Conservation (phyloP, 2,113 vertebrate species). For the Barbus barbus region DNA sequence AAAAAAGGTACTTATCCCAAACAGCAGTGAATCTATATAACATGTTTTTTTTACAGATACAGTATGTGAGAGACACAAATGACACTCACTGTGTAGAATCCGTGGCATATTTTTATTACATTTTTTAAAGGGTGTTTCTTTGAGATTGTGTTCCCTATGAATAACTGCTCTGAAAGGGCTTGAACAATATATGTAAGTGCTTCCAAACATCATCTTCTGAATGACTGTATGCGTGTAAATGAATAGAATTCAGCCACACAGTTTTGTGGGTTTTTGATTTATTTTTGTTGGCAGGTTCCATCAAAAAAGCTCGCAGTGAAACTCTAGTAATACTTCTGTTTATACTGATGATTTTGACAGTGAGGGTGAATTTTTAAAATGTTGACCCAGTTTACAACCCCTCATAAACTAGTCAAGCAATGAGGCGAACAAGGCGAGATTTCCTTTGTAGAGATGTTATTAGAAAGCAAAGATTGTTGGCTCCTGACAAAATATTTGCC, state of each 20-base stretch:
- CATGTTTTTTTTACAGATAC: too few species aligned
- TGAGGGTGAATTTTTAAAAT: not conserved
- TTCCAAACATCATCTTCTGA: not conserved
- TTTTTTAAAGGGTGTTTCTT: not conserved
- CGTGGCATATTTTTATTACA: too few species aligned
- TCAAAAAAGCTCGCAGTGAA: not conserved
- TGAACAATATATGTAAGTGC: too few species aligned
- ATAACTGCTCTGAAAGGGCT: not conserved
- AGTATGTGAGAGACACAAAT: too few species aligned
- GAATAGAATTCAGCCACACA: conserved; percentile 14
- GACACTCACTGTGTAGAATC: too few species aligned
- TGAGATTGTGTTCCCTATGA: not conserved
- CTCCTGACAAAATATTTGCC: conserved; percentile 36
- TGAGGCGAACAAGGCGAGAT: not conserved
- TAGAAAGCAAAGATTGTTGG: conserved; percentile 25
- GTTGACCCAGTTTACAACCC: not conserved
- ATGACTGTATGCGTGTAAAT: not conserved
- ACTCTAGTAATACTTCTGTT: not conserved
- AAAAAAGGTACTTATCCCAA: too few species aligned
- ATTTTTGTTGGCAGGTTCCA: not conserved
- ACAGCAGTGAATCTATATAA: not conserved
- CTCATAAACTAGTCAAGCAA: conserved; percentile 29
- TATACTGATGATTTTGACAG: not conserved
- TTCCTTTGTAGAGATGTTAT: conserved; percentile 33
- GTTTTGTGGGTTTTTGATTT: not conserved